Evolutionary conservation across 1,140 invertebrate genomes (phyloP), one percentile per base, ranked within the genome.

Genomic region (Cotesia chilonis): DNA sequence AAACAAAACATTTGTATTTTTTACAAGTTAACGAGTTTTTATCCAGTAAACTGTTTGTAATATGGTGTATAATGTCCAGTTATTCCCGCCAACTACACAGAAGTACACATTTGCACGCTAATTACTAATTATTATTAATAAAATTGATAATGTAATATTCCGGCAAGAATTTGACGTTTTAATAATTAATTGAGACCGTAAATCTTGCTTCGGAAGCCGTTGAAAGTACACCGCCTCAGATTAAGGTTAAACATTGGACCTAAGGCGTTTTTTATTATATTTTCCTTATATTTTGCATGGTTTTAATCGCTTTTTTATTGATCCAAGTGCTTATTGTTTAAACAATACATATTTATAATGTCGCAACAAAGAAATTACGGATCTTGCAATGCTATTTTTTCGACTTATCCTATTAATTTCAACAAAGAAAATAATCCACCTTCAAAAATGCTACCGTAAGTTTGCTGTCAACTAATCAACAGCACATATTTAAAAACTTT

Each of bases 331-430:
- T 28, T 28, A 55, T 65, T 61, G 51, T 35, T 10, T 57, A 65
- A 38, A 51, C 6, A 37, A 59, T 9, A 37, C 17, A 74, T 67
- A 57, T 66, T 20, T 20, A 64, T 69, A n/a, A 47, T 47, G 41
- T 6, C 41, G 41, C 14, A 65, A 10, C 9, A 57, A 9, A 51
- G 10, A 28, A 70, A 68, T 51, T 76, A 78, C 37, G 80, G 83
- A 71, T 83, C 78, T 74, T 81, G 76, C 36, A 76, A 80, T 71
- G 80, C 83, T 59, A 83, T 85, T 71, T 84, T 83, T 54, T 83
- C 83, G 55, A 84, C 74, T 61, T 79, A 77, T 3, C 78, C 83
- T 12, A 65, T 77, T 61, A 79, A 68, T 28, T 81, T 77, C 54
- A 72, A 81, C 55, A 82, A 84, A 69, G 80, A 83, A 54, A 81